Evolutionary conservation across 2,888 invertebrate species (phyloP).

Genomic region (Mongoloraphidia duomilia): DNA sequence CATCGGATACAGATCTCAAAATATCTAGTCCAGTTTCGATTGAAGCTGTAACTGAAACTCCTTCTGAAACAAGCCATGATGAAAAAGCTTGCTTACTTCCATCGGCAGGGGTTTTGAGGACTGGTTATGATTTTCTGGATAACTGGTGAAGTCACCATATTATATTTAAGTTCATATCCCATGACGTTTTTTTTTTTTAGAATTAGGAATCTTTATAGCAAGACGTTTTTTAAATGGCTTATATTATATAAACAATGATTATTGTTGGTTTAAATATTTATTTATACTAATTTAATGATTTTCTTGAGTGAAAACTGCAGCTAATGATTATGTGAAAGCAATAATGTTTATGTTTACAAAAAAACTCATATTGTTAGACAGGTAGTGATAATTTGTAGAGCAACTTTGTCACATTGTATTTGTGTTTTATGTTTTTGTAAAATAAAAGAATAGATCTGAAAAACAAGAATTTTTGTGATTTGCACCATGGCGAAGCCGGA

Average conservation of each 20-base stretch:
- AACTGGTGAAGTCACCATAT: conserved; percentile 37
- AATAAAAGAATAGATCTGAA: no score
- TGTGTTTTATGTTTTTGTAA: no score
- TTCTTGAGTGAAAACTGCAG: no score
- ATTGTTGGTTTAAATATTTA: neutral
- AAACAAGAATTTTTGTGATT: no score
- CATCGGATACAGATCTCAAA: neutral
- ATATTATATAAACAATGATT: neutral
- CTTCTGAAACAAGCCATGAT: conserved; percentile 4
- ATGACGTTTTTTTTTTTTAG: neutral
- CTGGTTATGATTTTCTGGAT: conserved; percentile 45
- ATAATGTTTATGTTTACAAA: no score
- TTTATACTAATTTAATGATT: no score
- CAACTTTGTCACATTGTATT: no score
- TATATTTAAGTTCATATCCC: neutral
- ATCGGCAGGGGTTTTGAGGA: conserved; percentile 25
- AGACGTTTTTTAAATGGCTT: neutral
- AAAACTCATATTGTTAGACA: no score
- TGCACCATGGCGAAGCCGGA: no score
- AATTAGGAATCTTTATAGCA: neutral
- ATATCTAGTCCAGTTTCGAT: neutral
- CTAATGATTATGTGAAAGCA: no score
- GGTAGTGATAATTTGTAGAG: no score
- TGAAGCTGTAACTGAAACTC: conserved; percentile 3
- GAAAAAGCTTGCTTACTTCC: conserved; percentile 4